Conservation (phyloP, 2,888 invertebrate species). For the Cecidostiba fungosa region DNA sequence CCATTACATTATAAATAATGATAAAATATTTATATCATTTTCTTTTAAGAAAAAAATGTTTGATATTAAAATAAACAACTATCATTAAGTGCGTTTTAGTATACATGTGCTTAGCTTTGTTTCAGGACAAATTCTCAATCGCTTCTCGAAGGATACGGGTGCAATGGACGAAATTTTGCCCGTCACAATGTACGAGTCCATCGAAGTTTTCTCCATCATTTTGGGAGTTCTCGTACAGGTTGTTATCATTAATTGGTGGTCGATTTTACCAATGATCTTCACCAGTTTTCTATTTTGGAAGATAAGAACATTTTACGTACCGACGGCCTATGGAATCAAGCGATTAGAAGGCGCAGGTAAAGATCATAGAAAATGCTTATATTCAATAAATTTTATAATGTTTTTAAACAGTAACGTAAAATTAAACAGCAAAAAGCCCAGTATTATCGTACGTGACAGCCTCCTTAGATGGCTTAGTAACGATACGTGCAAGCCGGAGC, state of each 20-base stretch:
- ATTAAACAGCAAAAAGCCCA: constrained; percentile 85
- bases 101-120: constrained; percentile 61
- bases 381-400: neutral
- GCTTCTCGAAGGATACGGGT: constrained; percentile 93
- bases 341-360: constrained; percentile 83
- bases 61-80: neutral
- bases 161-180: constrained; percentile 89
- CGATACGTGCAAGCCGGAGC: constrained; percentile 90
- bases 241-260: constrained; percentile 86
- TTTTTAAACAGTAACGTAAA: neutral
- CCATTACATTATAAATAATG: neutral
- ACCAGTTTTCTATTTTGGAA: constrained; percentile 85
- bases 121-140: constrained; percentile 88
- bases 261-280: constrained; percentile 84
- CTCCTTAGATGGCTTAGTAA: constrained; percentile 91
- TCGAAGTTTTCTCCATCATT: constrained; percentile 86
- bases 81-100: constrained; percentile 56
- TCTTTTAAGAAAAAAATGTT: neutral
- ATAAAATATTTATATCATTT: neutral
- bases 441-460: constrained; percentile 96
- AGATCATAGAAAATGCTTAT: constrained; percentile 58
- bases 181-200: constrained; percentile 84
- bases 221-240: constrained; percentile 87
- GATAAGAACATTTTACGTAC: constrained; percentile 86
- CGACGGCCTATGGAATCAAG: constrained; percentile 88